phyloP scores from a whole-genome alignment of 2,888 invertebrate genomes.

The Limenitis camilla region DNA sequence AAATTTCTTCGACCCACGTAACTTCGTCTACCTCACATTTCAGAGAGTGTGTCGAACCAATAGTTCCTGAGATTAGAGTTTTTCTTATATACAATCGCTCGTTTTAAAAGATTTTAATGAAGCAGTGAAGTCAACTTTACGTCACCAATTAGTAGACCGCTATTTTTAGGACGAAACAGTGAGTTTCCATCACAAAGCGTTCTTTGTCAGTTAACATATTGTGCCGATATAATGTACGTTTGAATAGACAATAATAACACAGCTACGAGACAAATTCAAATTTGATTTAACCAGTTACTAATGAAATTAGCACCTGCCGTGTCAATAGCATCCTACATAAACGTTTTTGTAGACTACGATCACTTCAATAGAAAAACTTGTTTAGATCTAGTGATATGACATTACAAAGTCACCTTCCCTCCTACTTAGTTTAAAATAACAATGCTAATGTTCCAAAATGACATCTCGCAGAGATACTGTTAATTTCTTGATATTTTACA shows the following conservation, averaged over 20 bases:
- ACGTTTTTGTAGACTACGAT: background rate
- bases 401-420: too few relatives aligned
- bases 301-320: constrained; percentile 4
- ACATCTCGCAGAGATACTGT: too few relatives aligned
- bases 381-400: too few relatives aligned
- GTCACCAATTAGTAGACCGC: constrained; percentile 42
- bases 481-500: too few relatives aligned
- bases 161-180: constrained; percentile 36
- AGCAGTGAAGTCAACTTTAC: constrained; percentile 32
- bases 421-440: too few relatives aligned
- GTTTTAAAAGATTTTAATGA: constrained; percentile 1
- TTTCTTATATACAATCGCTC: background rate
- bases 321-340: background rate
- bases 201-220: constrained; percentile 23
- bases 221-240: constrained; percentile 5
- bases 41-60: too few relatives aligned
- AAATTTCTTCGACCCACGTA: too few relatives aligned
- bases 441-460: too few relatives aligned
- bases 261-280: constrained; percentile 15
- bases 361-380: too few relatives aligned
- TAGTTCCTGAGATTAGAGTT: too few relatives aligned
- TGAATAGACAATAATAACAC: constrained; percentile 4
- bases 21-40: too few relatives aligned
- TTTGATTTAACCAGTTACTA: constrained; percentile 14
- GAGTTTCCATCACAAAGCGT: constrained; percentile 30